These are phyloP conservation scores for Neostethus bicornis DNA, from an alignment of 2,797 vertebrate species.

Conservation along the genomic window DNA sequence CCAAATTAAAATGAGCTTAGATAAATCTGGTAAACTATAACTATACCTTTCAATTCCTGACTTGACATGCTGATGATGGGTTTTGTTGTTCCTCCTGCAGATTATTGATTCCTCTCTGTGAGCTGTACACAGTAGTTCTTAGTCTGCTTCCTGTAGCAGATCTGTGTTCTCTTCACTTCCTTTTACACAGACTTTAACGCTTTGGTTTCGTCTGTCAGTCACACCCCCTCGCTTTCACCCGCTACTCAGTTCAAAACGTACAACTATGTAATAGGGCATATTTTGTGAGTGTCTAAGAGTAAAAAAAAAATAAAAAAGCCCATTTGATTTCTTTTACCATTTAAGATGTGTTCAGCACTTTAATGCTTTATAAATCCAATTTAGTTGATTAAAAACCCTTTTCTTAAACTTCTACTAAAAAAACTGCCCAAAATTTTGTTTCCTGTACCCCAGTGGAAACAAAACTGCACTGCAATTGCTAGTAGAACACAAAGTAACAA, in stretches of 20 bases:
- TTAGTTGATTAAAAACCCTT: too few species aligned
- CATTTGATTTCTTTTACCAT: too few species aligned
- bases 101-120: constrained; percentile 2
- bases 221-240: constrained; percentile 3
- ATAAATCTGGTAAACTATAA: background rate
- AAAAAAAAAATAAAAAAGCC: too few species aligned
- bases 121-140: background rate
- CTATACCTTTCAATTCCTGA: constrained; percentile 46
- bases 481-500: too few species aligned
- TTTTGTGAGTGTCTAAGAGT: background rate
- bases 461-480: too few species aligned
- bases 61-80: constrained; percentile 39
- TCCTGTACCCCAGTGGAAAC: too few species aligned
- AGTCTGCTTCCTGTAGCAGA: constrained; percentile 41
- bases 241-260: constrained; percentile 1
- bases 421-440: too few species aligned
- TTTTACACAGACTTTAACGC: constrained; percentile 14
- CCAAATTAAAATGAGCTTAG: background rate
- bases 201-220: background rate
- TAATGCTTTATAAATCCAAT: too few species aligned
- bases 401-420: too few species aligned
- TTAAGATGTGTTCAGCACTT: too few species aligned
- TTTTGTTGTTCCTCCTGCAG: background rate
- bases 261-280: constrained; percentile 5
- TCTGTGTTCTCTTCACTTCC: constrained; percentile 50